phyloP scores from a whole-genome alignment of 1,140 invertebrate genomes.

The Caligus rogercresseyi region DNA sequence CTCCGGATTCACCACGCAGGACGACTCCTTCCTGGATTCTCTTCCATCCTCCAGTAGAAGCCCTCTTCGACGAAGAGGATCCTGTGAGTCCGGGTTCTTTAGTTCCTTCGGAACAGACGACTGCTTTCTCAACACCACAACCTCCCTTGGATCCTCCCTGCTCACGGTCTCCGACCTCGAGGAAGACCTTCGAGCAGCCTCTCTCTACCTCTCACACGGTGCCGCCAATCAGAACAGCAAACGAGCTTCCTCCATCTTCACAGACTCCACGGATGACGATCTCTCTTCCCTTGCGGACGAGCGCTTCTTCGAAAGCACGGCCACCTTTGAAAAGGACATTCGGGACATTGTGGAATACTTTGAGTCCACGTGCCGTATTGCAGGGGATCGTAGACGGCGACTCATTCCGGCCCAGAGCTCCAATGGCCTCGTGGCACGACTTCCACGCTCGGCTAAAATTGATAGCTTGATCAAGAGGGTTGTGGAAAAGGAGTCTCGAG shows the following conservation, averaged over 20 bases:
- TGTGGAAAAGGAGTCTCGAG: constrained; percentile 15
- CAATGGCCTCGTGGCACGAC: background rate
- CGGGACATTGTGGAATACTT: constrained; percentile 73
- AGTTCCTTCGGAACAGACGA: constrained; percentile 44
- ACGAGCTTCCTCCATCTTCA: constrained; percentile 60
- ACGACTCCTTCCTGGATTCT: constrained; percentile 25
- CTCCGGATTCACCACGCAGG: constrained; percentile 18
- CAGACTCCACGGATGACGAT: constrained; percentile 64
- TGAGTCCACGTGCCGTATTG: constrained; percentile 37
- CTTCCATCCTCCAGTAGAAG: constrained; percentile 27
- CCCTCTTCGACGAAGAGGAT: constrained; percentile 43
- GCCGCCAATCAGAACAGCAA: constrained; percentile 38
- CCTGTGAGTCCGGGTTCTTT: constrained; percentile 71
- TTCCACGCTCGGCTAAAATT: constrained; percentile 8
- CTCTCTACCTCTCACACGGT: constrained; percentile 28
- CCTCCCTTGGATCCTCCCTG: constrained; percentile 30
- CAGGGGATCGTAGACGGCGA: background rate
- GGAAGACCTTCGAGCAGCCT: constrained; percentile 18
- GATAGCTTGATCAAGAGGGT: constrained; percentile 15
- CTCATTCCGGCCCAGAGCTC: background rate
- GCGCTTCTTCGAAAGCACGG: background rate
- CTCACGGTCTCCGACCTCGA: constrained; percentile 26
- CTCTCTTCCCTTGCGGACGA: constrained; percentile 28
- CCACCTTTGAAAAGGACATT: constrained; percentile 35
- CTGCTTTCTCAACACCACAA: constrained; percentile 26